Percentiles rank a stretch among this genome's conserved stretches.
Evolutionary conservation across 2,888 invertebrate species (phyloP).

Genomic region (Notodonta ziczac): DNA sequence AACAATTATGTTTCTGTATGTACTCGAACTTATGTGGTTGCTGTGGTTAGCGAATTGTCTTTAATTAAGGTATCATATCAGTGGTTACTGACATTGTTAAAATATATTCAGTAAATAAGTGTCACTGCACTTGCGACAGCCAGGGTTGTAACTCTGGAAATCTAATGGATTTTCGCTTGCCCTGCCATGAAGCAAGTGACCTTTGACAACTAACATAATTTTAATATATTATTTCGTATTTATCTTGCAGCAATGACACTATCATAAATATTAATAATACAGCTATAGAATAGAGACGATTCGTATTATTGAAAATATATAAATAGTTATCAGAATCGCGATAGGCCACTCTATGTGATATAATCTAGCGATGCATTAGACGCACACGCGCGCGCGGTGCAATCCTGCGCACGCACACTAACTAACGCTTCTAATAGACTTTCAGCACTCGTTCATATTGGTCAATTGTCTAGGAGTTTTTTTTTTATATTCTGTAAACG

Average conservation of each 20-base stretch:
- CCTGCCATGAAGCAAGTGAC: too few relatives aligned
- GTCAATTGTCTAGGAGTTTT: slow-evolving; percentile 54
- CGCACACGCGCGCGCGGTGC: slow-evolving; percentile 63
- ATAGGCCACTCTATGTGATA: slow-evolving; percentile 65
- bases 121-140: too few relatives aligned
- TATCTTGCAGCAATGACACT: not conserved
- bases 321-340: slow-evolving; percentile 12
- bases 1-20: slow-evolving; percentile 24
- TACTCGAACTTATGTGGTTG: too few relatives aligned
- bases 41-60: too few relatives aligned
- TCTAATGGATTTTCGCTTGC: too few relatives aligned
- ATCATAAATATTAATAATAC: not conserved
- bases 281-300: not conserved
- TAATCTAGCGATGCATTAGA: slow-evolving; percentile 73
- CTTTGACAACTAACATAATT: too few relatives aligned
- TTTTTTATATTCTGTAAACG: not conserved
- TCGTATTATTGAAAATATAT: not conserved
- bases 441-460: slow-evolving; percentile 50
- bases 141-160: too few relatives aligned
- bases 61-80: too few relatives aligned
- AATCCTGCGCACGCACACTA: slow-evolving; percentile 54
- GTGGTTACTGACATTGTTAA: too few relatives aligned
- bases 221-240: not conserved
- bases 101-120: too few relatives aligned
- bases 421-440: slow-evolving; percentile 58